Conservation (phyloP, 2,113 vertebrate species). For the Glareola pratincola region DNA sequence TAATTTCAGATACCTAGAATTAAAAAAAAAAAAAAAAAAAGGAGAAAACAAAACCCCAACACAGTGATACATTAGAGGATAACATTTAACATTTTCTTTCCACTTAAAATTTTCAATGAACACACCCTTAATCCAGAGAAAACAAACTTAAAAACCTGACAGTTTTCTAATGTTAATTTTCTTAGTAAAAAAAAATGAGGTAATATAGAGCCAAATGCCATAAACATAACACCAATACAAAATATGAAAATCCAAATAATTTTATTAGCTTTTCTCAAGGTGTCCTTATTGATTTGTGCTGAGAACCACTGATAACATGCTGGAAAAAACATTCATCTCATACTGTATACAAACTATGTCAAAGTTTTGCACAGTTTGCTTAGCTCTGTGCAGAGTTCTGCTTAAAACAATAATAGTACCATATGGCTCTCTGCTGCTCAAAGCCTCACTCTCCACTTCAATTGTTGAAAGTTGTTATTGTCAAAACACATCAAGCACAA, state of each 20-base stretch:
- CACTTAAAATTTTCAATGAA: not conserved
- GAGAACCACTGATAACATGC: not conserved
- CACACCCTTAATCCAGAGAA: not conserved
- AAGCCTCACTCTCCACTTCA: not conserved
- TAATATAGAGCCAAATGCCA: not conserved
- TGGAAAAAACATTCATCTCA: not conserved
- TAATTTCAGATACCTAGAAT: not conserved
- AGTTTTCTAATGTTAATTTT: not conserved
- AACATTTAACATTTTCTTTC: not conserved
- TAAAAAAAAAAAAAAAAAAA: not conserved
- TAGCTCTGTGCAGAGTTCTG: not conserved
- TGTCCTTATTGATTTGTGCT: not conserved
- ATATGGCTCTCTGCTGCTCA: not conserved
- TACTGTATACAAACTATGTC: not conserved
- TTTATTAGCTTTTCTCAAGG: not conserved
- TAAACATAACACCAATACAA: accelerated
- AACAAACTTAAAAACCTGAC: not conserved
- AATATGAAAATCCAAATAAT: not conserved
- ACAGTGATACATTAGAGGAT: not conserved
- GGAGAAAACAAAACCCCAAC: not conserved
- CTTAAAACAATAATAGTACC: not conserved
- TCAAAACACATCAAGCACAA: conserved; percentile 4
- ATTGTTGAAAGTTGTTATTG: not conserved
- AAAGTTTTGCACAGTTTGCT: not conserved
- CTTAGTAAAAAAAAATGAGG: not conserved